Conservation (phyloP, 2,113 vertebrate species). For the Onychorhynchus coronatus region DNA sequence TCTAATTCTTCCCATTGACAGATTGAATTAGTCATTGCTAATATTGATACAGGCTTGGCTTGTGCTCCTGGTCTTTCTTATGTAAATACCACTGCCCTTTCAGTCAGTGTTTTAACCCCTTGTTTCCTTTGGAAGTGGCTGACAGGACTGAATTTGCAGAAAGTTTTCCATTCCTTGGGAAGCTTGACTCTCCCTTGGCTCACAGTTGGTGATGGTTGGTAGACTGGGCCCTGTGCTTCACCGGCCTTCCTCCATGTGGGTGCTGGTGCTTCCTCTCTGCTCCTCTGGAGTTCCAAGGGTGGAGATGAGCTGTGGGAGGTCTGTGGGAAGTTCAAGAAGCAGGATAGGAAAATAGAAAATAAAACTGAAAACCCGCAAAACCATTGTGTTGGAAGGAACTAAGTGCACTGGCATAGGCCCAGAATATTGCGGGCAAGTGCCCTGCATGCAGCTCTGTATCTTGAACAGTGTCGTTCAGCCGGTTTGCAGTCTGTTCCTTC, state of each 20-base stretch:
- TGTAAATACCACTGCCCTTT: slow-evolving; percentile 40
- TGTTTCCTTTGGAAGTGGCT: not conserved
- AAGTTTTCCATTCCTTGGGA: not conserved
- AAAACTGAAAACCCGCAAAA: not conserved
- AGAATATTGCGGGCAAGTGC: not conserved
- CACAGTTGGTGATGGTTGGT: fast-evolving
- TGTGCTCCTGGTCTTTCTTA: not conserved
- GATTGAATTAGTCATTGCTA: slow-evolving; percentile 47
- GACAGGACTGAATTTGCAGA: not conserved
- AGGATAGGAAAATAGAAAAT: not conserved
- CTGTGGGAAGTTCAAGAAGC: not conserved
- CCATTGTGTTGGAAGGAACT: not conserved
- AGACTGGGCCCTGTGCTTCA: not conserved
- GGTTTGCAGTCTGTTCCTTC: not conserved
- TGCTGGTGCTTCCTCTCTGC: not conserved
- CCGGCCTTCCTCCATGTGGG: not conserved
- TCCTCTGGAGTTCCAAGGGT: not conserved
- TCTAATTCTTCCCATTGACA: slow-evolving; percentile 26
- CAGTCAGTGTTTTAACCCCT: not conserved
- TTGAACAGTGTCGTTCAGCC: not conserved
- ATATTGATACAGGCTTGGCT: slow-evolving; percentile 22
- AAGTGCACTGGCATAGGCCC: not conserved
- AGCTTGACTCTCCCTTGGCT: not conserved
- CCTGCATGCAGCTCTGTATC: not conserved
- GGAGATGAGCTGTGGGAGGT: not conserved